Evolutionary conservation across 1,140 invertebrate species (phyloP), one percentile per base, ranked within the genome.

Genomic region (Pteromalus puparum): DNA sequence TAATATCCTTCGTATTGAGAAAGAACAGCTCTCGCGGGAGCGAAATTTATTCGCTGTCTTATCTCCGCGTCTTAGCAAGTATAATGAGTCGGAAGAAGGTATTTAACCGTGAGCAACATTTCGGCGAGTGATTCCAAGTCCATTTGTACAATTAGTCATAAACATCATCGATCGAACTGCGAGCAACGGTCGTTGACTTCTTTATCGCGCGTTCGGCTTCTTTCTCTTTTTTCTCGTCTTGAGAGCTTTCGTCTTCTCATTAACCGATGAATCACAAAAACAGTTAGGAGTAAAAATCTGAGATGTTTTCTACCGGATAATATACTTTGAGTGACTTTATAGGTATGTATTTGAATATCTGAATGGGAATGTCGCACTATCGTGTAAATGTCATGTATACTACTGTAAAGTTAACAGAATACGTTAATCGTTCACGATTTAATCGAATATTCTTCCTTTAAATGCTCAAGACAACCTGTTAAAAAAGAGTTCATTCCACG

Each of bases 41-140:
- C 3, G 7, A 65, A 84, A 84, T 84, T 79, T 79, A 84, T 79
- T 61, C 28, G 28, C 21, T 12, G 46, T 28, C 46, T 84, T 79
- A 84, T 74, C 76, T 67, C 18, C 46, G 61, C 7, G 24, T 34
- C 76, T 85, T 83, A 80, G 83, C 78, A 76, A 81, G 74, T 82
- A 85, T 83, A 85, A 85, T 84, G 82, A 85, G 53, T 21, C 53
- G 53, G 67, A 70, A 53, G 30, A 61, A 68, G 1, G 21, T 24
- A 30, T 73, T 24, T 10, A 34, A 30, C 34, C 42, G 9, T 9
- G 18, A 61, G 18, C 24, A 65, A 72, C 67, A n/a, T 83, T 80
- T 84, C 21, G 77, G 77, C 34, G 12, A 21, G 48, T 12, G 48
- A 68, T 85, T 81, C 65, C 26, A 76, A 76, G 76, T 70, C 67